Evolutionary conservation across 2,888 invertebrate species (phyloP).

Genomic region (Pandemis corylana): DNA sequence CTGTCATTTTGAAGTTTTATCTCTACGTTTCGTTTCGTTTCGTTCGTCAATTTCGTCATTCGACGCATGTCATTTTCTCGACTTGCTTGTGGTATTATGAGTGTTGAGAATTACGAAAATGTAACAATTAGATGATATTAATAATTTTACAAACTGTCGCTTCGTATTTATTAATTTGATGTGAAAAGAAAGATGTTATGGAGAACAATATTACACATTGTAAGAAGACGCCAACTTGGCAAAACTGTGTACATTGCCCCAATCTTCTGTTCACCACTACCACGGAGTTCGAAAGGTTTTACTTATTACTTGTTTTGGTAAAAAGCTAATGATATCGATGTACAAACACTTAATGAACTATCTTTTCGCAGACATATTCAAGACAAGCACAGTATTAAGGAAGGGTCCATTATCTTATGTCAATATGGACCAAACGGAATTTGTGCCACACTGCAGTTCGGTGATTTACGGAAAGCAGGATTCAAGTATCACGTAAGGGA

Average conservation of each 20-base stretch:
- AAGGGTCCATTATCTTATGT: slow-evolving; percentile 94
- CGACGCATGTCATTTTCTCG: slow-evolving; percentile 26
- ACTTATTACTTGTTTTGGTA: slow-evolving; percentile 37
- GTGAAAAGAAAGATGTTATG: slow-evolving; percentile 75
- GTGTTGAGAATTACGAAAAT: slow-evolving; percentile 30
- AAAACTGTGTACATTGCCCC: slow-evolving; percentile 86
- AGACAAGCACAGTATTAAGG: slow-evolving; percentile 91
- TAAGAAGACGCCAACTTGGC: slow-evolving; percentile 82
- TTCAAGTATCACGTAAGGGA: slow-evolving; percentile 94
- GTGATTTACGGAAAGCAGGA: slow-evolving; percentile 94
- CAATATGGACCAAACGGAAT: slow-evolving; percentile 95
- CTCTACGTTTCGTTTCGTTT: slow-evolving; percentile 42
- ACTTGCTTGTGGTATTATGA: slow-evolving; percentile 29
- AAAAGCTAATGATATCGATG: slow-evolving; percentile 30
- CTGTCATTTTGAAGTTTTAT: slow-evolving; percentile 37
- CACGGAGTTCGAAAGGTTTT: slow-evolving; percentile 86
- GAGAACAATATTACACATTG: slow-evolving; percentile 71
- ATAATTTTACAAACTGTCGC: slow-evolving; percentile 8
- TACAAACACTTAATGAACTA: slow-evolving; percentile 25
- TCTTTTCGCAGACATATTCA: slow-evolving; percentile 88
- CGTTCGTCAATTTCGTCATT: slow-evolving; percentile 27
- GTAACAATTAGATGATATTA: slow-evolving; percentile 25
- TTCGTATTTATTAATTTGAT: slow-evolving; percentile 14
- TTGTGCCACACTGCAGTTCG: slow-evolving; percentile 94
- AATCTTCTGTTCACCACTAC: slow-evolving; percentile 83